Conservation (phyloP, 2,113 vertebrate species). For the Glareola pratincola region DNA sequence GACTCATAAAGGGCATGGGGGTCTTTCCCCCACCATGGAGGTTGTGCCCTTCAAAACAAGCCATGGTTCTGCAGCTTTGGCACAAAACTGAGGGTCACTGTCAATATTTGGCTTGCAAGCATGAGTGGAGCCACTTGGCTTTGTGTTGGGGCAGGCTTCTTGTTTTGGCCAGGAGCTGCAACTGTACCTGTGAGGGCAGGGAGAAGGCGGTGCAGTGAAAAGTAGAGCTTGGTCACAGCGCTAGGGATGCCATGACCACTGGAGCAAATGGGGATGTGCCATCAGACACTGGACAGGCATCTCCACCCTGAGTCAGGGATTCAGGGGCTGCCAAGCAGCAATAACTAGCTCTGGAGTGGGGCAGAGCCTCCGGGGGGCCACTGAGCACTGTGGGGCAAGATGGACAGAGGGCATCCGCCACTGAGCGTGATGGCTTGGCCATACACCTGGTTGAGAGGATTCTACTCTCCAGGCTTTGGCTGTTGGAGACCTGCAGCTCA, state of each 20-base stretch:
- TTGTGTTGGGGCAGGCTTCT: background rate
- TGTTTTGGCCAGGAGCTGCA: background rate
- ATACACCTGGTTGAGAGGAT: background rate
- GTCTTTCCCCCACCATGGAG: fast-evolving
- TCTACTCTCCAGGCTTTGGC: background rate
- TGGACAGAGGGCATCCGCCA: background rate
- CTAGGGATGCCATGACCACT: background rate
- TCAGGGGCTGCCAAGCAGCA: background rate
- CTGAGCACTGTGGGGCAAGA: background rate
- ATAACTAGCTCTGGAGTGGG: background rate
- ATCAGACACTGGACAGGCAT: fast-evolving
- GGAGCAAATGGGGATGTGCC: background rate
- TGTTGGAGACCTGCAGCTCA: background rate
- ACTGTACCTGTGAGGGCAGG: background rate
- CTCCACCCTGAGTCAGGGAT: background rate
- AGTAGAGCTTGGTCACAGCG: background rate
- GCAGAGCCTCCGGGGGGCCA: fast-evolving
- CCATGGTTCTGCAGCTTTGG: background rate
- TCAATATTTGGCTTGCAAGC: background rate
- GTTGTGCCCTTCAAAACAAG: background rate
- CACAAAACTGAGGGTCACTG: background rate
- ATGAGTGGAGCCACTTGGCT: background rate
- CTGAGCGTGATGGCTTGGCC: background rate
- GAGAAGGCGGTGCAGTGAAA: background rate
- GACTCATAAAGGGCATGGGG: background rate